Base-by-base conservation (phyloP, 2,113 vertebrate genomes). In the Platichthys stellatus region DNA sequence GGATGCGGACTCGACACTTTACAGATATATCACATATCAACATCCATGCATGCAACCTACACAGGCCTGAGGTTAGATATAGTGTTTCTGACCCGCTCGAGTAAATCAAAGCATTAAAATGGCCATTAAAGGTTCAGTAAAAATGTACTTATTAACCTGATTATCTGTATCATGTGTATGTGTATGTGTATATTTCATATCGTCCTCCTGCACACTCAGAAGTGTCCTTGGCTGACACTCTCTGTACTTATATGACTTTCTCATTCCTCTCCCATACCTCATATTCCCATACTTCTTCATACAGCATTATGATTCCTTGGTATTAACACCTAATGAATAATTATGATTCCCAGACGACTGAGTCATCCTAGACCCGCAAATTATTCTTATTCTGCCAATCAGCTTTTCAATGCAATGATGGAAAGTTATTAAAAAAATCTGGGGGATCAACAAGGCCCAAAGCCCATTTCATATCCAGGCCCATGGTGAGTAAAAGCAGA, bases 321-420 rank as follows among this genome's bases (percentile, higher is more conserved):
- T 51, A 74, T 80, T 80, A 23, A 76, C 24, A 83, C 51, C 21
- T 60, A 65, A 74, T 64, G 53, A 74, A 64, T 76, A 70, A 67
- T 68, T 51, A 81, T 70, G 31, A 76, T 70, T 24, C 64, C n/a
- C 38, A 40, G 26, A 63, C 21, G 54, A 66, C 63, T 26, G 38
- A 75, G 49, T 68, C 17, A 5, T 20, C 43, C 28, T 21, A 61
- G 72, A 69, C 53, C 26, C 26, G 72, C 62, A 43, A 35, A 72
- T 20, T n/a, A 62, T 35, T n/a, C 20, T 49, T 51, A 58, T 45
- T 45, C 43, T 14, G 45, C 15, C 45, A 47, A 14, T 12, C 45
- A 47, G 45, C 9, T 9, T 38, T 38, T 38, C 23, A 38, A 38
- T 9, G 7, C 8, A 38, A 38, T 10, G 35, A 38, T 38, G 35